Evolutionary conservation across 2,888 invertebrate genomes (phyloP).

Genomic region (Rhingia campestris): DNA sequence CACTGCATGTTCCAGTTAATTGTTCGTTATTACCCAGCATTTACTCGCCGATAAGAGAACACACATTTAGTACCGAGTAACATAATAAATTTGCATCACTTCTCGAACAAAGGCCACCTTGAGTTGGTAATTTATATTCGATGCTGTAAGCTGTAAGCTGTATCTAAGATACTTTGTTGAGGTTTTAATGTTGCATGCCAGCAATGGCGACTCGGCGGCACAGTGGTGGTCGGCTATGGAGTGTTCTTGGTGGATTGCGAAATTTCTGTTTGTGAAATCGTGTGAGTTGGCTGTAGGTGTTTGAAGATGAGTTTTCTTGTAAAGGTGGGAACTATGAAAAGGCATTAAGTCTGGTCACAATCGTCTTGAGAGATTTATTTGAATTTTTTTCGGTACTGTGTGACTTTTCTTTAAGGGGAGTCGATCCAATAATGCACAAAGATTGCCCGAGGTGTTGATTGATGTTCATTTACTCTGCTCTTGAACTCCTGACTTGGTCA

Average conservation of each 20-base stretch:
- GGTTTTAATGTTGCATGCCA: constrained; percentile 34
- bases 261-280: constrained; percentile 26
- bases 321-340: background rate
- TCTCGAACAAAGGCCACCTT: constrained; percentile 69
- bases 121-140: constrained; percentile 52
- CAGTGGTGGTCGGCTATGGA: constrained; percentile 4
- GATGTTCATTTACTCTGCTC: too few species aligned
- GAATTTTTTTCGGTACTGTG: too few species aligned
- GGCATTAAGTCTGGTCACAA: too few species aligned
- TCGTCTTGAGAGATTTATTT: too few species aligned
- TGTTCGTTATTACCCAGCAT: constrained; percentile 64
- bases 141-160: constrained; percentile 23
- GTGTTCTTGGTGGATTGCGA: constrained; percentile 41
- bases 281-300: constrained; percentile 7
- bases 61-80: constrained; percentile 16
- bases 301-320: constrained; percentile 4
- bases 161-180: constrained; percentile 43
- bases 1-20: constrained; percentile 71
- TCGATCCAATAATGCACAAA: too few species aligned
- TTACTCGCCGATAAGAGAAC: constrained; percentile 51
- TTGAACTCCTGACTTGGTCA: too few species aligned
- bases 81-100: constrained; percentile 69
- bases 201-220: too few species aligned
- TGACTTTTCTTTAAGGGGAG: too few species aligned
- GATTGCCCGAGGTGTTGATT: too few species aligned